Evolutionary conservation across 1,140 invertebrate species (phyloP).

Genomic region (Drosophila virilis): DNA sequence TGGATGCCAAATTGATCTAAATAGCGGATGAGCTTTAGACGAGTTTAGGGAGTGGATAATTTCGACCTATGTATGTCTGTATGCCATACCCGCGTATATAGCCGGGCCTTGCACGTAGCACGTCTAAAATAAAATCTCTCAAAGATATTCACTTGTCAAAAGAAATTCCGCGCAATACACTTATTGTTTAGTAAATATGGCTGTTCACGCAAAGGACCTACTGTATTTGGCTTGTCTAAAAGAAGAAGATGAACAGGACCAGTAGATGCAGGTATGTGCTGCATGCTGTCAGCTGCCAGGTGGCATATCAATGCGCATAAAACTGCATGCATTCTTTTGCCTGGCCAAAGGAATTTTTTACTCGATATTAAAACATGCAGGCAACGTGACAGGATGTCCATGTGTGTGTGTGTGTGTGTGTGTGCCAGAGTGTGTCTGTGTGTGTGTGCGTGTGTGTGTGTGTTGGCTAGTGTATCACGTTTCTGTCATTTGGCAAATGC

Average conservation of each 20-base stretch:
- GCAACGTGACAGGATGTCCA: conserved; percentile 1
- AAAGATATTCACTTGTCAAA: no score
- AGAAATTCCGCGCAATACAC: no score
- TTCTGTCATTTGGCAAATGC: conserved; percentile 68
- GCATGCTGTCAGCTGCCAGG: conserved; percentile 33
- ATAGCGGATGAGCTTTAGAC: no score
- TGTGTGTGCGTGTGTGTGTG: conserved; percentile 14
- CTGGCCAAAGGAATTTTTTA: conserved; percentile 48
- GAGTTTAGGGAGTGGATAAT: no score
- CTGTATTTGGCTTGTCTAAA: conserved; percentile 10
- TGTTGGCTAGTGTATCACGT: conserved; percentile 69
- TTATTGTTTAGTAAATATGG: no score
- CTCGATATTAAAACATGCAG: conserved; percentile 43
- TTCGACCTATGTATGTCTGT: no score
- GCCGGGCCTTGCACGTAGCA: no score
- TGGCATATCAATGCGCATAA: conserved; percentile 64
- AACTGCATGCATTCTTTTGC: conserved; percentile 56
- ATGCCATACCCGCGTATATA: no score
- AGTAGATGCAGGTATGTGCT: conserved; percentile 11
- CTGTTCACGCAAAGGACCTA: not conserved
- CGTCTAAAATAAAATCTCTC: no score
- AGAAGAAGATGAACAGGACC: not conserved
- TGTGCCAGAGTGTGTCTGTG: no score
- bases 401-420: not conserved
- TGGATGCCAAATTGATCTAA: no score